Conservation (phyloP, 2,888 invertebrate genomes). For the Pollenia labialis region DNA sequence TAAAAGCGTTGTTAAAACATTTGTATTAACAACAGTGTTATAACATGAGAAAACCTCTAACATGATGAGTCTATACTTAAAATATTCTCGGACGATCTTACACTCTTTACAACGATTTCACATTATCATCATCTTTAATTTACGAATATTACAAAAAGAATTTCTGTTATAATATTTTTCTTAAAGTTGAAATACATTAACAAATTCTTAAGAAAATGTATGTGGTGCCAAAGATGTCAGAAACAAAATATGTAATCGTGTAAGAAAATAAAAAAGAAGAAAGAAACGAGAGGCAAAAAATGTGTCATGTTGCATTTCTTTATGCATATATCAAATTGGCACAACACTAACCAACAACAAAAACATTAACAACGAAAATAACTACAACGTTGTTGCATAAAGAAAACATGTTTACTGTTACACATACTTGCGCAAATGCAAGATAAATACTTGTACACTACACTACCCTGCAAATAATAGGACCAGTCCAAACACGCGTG, state of each 20-base stretch:
- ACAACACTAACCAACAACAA: constrained; percentile 14
- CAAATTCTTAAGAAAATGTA: neutral
- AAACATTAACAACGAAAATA: neutral
- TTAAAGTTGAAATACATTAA: neutral
- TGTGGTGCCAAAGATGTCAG: constrained; percentile 18
- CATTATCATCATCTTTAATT: too few species aligned
- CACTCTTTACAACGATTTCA: too few species aligned
- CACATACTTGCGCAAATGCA: neutral
- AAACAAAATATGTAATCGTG: neutral
- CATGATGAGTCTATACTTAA: too few species aligned
- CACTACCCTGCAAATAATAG: too few species aligned
- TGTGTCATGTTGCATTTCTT: constrained; percentile 34
- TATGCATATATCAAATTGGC: constrained; percentile 27
- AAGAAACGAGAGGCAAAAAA: neutral
- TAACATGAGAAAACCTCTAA: too few species aligned
- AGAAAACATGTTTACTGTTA: neutral
- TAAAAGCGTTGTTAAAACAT: too few species aligned
- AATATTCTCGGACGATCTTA: too few species aligned
- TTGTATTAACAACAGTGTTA: too few species aligned
- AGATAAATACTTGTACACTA: neutral
- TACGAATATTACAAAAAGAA: neutral
- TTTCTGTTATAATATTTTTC: neutral
- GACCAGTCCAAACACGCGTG: too few species aligned
- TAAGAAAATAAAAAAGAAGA: neutral
- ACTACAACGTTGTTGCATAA: neutral